Percentiles rank a stretch among this genome's conserved stretches.
These are phyloP conservation scores for Tridacna gigas DNA, from an alignment of 2,888 invertebrate species.

Conservation along the genomic window DNA sequence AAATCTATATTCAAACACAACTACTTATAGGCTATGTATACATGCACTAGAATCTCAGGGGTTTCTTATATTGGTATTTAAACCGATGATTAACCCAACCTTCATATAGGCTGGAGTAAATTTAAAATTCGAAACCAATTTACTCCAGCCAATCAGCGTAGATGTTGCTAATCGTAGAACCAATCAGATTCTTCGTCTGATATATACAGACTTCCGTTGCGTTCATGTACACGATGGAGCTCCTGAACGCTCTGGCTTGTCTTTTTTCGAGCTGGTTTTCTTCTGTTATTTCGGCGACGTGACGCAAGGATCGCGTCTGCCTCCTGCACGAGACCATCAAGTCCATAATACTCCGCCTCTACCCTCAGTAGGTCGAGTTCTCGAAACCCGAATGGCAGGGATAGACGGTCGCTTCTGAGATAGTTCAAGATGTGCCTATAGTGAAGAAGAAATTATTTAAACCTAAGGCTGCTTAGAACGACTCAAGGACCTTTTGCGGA, in stretches of 20 bases:
- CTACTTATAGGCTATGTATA: too few relatives aligned
- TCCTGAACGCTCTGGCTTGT: constrained; percentile 54
- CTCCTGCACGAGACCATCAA: constrained; percentile 69
- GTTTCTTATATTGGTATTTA: too few relatives aligned
- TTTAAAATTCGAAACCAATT: constrained; percentile 28
- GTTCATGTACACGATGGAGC: constrained; percentile 58
- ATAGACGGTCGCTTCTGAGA: constrained; percentile 73
- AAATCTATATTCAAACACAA: too few relatives aligned
- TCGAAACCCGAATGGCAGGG: constrained; percentile 74
- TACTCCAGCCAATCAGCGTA: constrained; percentile 7
- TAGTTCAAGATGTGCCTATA: constrained; percentile 76
- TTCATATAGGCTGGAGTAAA: constrained; percentile 4
- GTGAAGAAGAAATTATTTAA: neutral
- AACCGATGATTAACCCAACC: too few relatives aligned
- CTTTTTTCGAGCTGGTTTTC: constrained; percentile 54
- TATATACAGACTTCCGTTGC: constrained; percentile 57
- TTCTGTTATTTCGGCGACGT: constrained; percentile 58
- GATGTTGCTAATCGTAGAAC: constrained; percentile 63
- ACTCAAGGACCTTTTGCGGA: too few relatives aligned
- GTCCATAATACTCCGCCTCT: constrained; percentile 74
- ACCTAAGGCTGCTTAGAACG: too few relatives aligned
- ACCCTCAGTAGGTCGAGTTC: constrained; percentile 75
- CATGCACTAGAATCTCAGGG: too few relatives aligned
- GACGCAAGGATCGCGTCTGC: constrained; percentile 65
- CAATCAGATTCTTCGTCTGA: constrained; percentile 70